These are phyloP conservation scores for Chiloscyllium plagiosum DNA, from an alignment of 2,113 vertebrate species.

Conservation along the genomic window DNA sequence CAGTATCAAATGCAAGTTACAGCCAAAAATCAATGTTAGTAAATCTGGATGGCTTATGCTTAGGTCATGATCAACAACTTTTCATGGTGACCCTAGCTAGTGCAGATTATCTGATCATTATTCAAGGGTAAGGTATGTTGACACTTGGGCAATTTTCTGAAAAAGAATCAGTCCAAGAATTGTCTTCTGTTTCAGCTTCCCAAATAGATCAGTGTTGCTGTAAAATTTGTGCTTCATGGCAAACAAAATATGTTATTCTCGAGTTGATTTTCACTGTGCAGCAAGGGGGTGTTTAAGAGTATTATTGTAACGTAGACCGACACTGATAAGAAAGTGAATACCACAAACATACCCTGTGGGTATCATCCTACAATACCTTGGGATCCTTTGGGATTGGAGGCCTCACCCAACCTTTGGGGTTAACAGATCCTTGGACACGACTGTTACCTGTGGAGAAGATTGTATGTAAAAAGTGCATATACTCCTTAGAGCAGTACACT, in stretches of 20 bases:
- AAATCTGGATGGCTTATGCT: slow-evolving; percentile 51
- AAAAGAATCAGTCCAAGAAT: slow-evolving; percentile 37
- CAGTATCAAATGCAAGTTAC: slow-evolving; percentile 53
- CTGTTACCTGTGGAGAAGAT: too few species aligned
- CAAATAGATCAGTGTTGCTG: background rate
- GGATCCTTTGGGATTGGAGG: too few species aligned
- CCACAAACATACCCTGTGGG: background rate
- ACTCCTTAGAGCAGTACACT: too few species aligned
- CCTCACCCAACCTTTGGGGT: too few species aligned
- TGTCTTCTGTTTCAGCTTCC: slow-evolving; percentile 26
- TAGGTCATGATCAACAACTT: slow-evolving; percentile 43
- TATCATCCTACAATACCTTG: too few species aligned
- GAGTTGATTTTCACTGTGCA: slow-evolving; percentile 41
- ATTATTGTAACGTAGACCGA: slow-evolving; percentile 38
- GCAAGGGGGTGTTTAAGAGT: slow-evolving; percentile 34
- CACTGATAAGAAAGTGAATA: background rate
- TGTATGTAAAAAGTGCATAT: too few species aligned
- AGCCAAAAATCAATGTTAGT: slow-evolving; percentile 61
- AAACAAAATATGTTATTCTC: slow-evolving; percentile 40
- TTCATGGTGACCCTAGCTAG: slow-evolving; percentile 44
- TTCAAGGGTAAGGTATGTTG: slow-evolving; percentile 3
- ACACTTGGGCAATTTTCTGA: background rate
- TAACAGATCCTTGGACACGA: too few species aligned
- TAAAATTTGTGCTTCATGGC: background rate
- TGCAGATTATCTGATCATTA: slow-evolving; percentile 33